These are phyloP conservation scores for Ophion obscuratus DNA, from an alignment of 2,888 invertebrate species.

Conservation along the genomic window DNA sequence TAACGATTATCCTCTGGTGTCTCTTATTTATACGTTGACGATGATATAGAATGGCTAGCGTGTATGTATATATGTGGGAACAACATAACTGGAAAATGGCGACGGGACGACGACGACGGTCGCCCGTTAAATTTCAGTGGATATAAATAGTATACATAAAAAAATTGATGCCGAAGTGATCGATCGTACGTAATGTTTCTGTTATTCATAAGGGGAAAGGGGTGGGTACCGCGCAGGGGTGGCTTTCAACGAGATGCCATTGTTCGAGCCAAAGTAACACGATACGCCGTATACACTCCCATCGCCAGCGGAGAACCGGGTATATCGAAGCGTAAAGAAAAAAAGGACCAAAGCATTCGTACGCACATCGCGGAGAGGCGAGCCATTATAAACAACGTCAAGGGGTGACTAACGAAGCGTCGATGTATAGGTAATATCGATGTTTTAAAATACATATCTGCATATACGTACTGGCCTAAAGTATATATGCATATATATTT, in stretches of 20 bases:
- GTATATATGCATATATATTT: constrained; percentile 4
- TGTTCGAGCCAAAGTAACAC: constrained; percentile 79
- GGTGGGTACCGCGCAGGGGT: constrained; percentile 45
- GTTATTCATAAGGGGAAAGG: constrained; percentile 75
- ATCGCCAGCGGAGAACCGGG: not conserved
- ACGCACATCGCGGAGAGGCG: constrained; percentile 13
- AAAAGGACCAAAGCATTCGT: constrained; percentile 30
- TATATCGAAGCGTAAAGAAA: constrained; percentile 38
- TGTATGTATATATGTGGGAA: not conserved
- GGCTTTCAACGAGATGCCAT: constrained; percentile 69
- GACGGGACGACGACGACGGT: constrained; percentile 10
- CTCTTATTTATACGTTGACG: constrained; percentile 17
- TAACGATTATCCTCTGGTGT: constrained; percentile 2
- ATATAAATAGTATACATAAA: constrained; percentile 41
- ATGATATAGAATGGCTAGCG: constrained; percentile 7
- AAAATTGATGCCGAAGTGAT: constrained; percentile 69
- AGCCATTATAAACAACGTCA: constrained; percentile 37
- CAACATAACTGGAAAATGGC: not conserved
- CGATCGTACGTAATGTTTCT: constrained; percentile 75
- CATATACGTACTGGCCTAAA: constrained; percentile 72
- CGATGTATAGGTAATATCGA: constrained; percentile 79
- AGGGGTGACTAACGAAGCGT: constrained; percentile 77
- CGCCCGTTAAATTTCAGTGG: constrained; percentile 13
- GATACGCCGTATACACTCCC: constrained; percentile 73
- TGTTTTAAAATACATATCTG: constrained; percentile 81